Conservation (phyloP, 2,113 vertebrate genomes). For the Phrynosoma platyrhinos region DNA sequence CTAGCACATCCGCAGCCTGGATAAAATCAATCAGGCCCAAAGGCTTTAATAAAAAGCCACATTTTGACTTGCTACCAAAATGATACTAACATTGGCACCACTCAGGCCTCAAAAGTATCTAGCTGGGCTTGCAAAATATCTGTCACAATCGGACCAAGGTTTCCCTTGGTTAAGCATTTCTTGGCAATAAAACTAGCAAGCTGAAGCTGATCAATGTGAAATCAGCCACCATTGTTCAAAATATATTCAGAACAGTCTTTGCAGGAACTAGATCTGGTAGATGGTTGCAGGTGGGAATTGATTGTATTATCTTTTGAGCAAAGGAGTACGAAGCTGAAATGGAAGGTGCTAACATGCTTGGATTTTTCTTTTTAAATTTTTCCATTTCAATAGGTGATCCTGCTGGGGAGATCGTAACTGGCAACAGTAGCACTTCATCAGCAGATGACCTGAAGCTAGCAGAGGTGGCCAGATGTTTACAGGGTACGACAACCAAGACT, state of each 20-base stretch:
- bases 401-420: accelerated
- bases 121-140: too few species aligned
- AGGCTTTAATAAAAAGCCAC: too few species aligned
- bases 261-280: background rate
- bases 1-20: too few species aligned
- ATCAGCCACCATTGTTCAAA: background rate
- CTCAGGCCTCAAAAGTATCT: too few species aligned
- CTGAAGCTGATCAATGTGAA: background rate
- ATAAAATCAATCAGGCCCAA: too few species aligned
- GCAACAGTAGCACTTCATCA: accelerated
- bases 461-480: background rate
- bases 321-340: background rate
- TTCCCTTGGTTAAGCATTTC: too few species aligned
- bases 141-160: too few species aligned
- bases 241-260: background rate
- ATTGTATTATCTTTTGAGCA: background rate
- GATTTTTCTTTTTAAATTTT: background rate
- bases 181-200: too few species aligned
- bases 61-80: too few species aligned
- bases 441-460: accelerated
- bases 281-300: background rate
- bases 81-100: too few species aligned
- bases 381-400: slow-evolving; percentile 40
- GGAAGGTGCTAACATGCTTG: background rate
- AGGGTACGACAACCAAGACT: accelerated